Evolutionary conservation across 2,113 vertebrate species (phyloP).

Genomic region (Fregetta grallaria): DNA sequence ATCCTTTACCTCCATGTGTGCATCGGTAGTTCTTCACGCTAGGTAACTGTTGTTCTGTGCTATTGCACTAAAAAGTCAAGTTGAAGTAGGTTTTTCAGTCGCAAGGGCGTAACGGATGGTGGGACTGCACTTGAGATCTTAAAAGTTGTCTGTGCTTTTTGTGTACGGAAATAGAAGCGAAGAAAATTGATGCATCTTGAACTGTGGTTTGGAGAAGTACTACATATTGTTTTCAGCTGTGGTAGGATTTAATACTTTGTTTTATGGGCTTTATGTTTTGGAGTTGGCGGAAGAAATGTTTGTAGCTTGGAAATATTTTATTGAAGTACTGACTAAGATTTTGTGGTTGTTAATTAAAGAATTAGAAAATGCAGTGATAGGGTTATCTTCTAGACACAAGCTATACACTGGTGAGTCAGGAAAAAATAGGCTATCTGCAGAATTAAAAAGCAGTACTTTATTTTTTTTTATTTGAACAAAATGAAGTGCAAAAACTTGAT

Average conservation of each 20-base stretch:
- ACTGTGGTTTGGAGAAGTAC: background rate
- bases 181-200: background rate
- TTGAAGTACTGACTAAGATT: background rate
- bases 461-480: background rate
- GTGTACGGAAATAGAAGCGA: rapidly evolving
- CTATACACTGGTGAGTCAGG: background rate
- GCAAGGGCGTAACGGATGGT: background rate
- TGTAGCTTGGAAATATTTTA: background rate
- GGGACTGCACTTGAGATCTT: background rate
- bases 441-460: background rate
- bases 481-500: background rate
- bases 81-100: background rate
- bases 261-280: background rate
- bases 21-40: background rate
- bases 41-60: background rate
- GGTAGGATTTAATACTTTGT: background rate
- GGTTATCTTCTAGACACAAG: background rate
- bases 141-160: background rate
- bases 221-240: background rate
- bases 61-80: background rate
- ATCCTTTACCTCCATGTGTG: background rate
- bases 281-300: rapidly evolving
- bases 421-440: background rate
- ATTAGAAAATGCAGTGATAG: background rate
- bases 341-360: background rate